A percentile compares a stretch with the other conserved stretches of the same genome.
phyloP scores from a whole-genome alignment of 2,888 invertebrate species.

The Hemicrepidius hirtus region DNA sequence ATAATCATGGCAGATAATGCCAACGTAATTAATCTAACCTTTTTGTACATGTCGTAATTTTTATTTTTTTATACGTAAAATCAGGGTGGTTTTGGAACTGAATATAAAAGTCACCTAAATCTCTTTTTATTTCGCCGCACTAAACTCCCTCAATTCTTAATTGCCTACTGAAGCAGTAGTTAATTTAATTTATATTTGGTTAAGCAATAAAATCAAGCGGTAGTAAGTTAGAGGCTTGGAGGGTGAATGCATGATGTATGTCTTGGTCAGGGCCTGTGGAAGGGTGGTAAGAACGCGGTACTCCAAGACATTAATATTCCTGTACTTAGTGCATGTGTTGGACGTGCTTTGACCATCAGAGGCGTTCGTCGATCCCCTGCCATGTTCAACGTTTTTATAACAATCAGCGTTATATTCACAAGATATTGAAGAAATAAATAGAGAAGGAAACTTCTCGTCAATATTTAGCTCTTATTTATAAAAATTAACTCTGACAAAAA shows the following conservation, averaged over 20 bases:
- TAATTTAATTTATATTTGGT: constrained; percentile 73
- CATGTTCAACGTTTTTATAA: not conserved
- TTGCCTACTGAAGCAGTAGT: constrained; percentile 72
- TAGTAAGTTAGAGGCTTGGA: constrained; percentile 63
- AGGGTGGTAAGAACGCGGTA: constrained; percentile 71
- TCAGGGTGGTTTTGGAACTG: constrained; percentile 51
- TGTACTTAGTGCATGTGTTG: constrained; percentile 66
- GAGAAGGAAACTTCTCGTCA: no score
- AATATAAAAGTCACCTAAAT: constrained; percentile 71
- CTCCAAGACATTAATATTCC: constrained; percentile 72
- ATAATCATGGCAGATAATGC: no score
- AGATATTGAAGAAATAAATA: no score
- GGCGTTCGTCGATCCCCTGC: constrained; percentile 52
- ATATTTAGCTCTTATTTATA: no score
- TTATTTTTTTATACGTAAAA: constrained; percentile 12
- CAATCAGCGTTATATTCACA: not conserved
- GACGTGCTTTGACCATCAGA: constrained; percentile 67
- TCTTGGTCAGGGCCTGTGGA: constrained; percentile 69
- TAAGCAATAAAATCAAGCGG: constrained; percentile 71
- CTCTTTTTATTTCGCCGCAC: constrained; percentile 69
- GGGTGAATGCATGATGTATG: constrained; percentile 70
- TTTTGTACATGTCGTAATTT: not conserved
- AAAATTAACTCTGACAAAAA: no score
- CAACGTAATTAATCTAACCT: no score
- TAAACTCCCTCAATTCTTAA: constrained; percentile 72